Evolutionary conservation across 2,888 invertebrate genomes (phyloP).

Genomic region (Thecocarcelia acutangulata): DNA sequence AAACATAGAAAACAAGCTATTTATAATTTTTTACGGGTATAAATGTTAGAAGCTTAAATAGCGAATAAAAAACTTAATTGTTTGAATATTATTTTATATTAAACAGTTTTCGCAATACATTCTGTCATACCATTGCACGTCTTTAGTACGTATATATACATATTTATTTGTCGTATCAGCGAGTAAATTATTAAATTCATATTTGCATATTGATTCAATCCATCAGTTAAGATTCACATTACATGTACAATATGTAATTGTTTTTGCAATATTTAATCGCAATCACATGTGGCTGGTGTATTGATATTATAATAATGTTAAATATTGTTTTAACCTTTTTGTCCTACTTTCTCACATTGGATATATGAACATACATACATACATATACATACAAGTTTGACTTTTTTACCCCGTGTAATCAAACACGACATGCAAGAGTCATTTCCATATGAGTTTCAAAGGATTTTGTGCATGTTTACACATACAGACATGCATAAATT

Average conservation of each 20-base stretch:
- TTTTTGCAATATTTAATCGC: slow-evolving; percentile 3
- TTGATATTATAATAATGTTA: slow-evolving; percentile 11
- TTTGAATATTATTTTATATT: no score
- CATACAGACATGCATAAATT: neutral
- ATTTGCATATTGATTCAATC: slow-evolving; percentile 1
- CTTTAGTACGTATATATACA: neutral
- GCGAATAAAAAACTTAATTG: no score
- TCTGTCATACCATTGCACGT: no score
- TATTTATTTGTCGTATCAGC: neutral
- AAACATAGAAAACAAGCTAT: no score
- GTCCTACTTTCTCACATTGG: neutral
- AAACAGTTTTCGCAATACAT: no score
- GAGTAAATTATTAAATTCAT: neutral
- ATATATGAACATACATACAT: no score
- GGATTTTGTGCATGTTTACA: neutral
- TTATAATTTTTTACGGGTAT: no score
- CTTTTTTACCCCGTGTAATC: slow-evolving; percentile 1
- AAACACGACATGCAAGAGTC: slow-evolving; percentile 40
- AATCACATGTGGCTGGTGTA: neutral
- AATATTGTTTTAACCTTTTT: neutral
- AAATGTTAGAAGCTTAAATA: no score
- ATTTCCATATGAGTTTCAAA: slow-evolving; percentile 21
- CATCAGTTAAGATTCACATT: neutral
- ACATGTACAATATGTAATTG: neutral
- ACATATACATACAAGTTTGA: neutral